Percentiles rank a stretch among this genome's conserved stretches.
Evolutionary conservation across 1,140 invertebrate species (phyloP).

Genomic region (Drosophila simulans): DNA sequence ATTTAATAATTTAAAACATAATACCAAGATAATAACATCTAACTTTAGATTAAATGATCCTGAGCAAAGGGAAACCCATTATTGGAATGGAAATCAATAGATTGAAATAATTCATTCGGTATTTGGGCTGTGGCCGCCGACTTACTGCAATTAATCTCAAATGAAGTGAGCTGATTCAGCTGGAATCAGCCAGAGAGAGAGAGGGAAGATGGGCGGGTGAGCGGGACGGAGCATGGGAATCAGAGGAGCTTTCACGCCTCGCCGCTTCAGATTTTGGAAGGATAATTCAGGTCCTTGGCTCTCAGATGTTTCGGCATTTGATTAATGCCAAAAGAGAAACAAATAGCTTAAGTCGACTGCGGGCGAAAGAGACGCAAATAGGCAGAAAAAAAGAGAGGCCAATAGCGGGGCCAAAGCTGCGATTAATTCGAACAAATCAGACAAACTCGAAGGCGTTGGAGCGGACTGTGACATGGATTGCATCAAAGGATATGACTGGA

Average conservation of each 20-base stretch:
- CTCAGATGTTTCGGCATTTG: constrained; percentile 51
- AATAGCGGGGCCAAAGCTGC: constrained; percentile 18
- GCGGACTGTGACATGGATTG: constrained; percentile 17
- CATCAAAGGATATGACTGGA: constrained; percentile 17
- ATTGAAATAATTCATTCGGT: constrained; percentile 57
- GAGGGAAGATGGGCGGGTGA: not conserved
- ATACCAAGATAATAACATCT: not conserved
- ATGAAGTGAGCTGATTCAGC: constrained; percentile 61
- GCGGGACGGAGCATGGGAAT: not conserved
- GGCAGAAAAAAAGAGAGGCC: constrained; percentile 7
- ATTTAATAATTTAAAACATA: not conserved
- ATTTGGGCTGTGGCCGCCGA: constrained; percentile 24
- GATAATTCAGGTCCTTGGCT: constrained; percentile 15
- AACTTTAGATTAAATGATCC: too few species aligned
- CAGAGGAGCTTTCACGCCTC: constrained; percentile 59
- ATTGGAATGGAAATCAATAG: constrained; percentile 54
- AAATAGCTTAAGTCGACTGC: constrained; percentile 4
- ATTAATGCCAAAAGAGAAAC: constrained; percentile 58
- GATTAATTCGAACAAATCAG: constrained; percentile 31
- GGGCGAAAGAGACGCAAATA: constrained; percentile 1
- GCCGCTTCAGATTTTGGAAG: constrained; percentile 40
- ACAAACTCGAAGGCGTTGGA: constrained; percentile 9
- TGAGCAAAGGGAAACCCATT: not conserved
- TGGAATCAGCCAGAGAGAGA: not conserved
- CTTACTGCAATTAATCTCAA: constrained; percentile 69